A percentile compares a stretch with the other conserved stretches of the same genome.
Evolutionary conservation across 1,140 invertebrate species (phyloP).

Genomic region (Chrysomallon squamiferum): DNA sequence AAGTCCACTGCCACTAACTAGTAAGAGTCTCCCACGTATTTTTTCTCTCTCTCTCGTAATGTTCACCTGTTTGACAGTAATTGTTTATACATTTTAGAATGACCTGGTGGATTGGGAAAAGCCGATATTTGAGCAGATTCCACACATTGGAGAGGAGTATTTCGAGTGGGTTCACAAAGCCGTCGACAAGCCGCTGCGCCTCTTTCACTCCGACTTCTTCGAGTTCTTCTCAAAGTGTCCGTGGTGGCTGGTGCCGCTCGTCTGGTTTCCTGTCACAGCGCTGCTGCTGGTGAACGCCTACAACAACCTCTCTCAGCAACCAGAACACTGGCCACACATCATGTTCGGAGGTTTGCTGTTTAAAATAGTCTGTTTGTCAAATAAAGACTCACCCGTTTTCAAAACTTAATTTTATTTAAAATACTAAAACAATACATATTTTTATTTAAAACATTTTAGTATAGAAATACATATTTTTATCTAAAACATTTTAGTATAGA

Average conservation of each 20-base stretch:
- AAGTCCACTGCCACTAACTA: no score
- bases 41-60: no score
- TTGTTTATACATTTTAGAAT: no score
- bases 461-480: no score
- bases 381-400: no score
- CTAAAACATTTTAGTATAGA: no score
- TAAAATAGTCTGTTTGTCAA: no score
- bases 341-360: not conserved
- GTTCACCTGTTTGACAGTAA: no score
- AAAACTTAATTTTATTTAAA: no score
- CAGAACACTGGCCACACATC: slow-evolving; percentile 12
- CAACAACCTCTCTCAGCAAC: slow-evolving; percentile 14
- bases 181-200: slow-evolving; percentile 59
- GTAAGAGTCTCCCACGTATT: no score
- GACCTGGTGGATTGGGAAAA: slow-evolving; percentile 58
- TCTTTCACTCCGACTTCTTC: slow-evolving; percentile 62
- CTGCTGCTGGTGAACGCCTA: slow-evolving; percentile 22
- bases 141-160: slow-evolving; percentile 60
- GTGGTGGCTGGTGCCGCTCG: slow-evolving; percentile 63
- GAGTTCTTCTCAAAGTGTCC: slow-evolving; percentile 60
- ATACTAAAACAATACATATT: no score
- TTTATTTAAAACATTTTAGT: no score
- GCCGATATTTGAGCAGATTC: slow-evolving; percentile 61
- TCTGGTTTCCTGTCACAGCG: slow-evolving; percentile 62
- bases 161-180: slow-evolving; percentile 65